Evolutionary conservation across 2,797 vertebrate species (phyloP).

Genomic region (Neosilurus hyrtlii): DNA sequence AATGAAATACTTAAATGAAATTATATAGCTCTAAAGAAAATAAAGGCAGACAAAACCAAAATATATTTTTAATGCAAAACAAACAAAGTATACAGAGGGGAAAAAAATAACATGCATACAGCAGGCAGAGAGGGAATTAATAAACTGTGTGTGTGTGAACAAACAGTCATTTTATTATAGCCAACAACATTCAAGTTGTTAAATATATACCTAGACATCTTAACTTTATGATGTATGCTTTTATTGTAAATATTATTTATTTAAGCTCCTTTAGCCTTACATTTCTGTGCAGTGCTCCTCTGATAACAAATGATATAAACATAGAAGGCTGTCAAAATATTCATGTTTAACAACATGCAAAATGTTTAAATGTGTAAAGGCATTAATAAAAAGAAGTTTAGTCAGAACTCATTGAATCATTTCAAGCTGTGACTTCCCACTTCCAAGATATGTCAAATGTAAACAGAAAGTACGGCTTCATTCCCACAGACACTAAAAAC

Average conservation of each 20-base stretch:
- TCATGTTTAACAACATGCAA: not conserved
- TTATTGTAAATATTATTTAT: not conserved
- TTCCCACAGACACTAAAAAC: too few relatives aligned
- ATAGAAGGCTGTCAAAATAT: not conserved
- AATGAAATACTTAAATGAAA: constrained; percentile 4
- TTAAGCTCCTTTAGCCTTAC: not conserved
- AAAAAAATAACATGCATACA: not conserved
- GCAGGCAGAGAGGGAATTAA: not conserved
- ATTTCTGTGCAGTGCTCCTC: not conserved
- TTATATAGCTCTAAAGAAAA: not conserved
- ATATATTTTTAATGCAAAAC: constrained; percentile 2
- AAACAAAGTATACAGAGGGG: not conserved
- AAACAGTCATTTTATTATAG: not conserved
- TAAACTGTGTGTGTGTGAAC: not conserved
- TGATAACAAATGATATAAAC: not conserved
- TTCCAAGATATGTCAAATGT: not conserved
- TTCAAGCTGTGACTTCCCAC: not conserved
- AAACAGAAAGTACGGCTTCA: not conserved
- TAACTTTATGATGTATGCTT: too few relatives aligned
- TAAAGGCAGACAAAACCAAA: not conserved
- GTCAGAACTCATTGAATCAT: not conserved
- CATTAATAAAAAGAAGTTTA: not conserved
- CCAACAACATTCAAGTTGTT: not conserved
- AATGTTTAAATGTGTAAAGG: not conserved
- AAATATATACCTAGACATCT: not conserved